These are phyloP conservation scores for Carassius gibelio DNA, from an alignment of 2,113 vertebrate species.

Conservation along the genomic window DNA sequence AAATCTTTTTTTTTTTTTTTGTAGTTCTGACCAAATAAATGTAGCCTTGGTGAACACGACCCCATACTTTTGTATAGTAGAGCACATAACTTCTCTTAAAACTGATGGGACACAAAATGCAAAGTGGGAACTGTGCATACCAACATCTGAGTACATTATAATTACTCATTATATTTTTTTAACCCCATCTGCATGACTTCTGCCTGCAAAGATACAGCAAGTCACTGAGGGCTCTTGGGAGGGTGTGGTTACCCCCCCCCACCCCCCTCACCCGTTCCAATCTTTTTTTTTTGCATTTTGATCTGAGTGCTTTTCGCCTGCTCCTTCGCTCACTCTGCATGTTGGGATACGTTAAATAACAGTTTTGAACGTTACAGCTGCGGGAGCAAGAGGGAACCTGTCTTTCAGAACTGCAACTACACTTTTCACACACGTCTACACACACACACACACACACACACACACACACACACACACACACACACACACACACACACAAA, in stretches of 20 bases:
- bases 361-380: conserved; percentile 62
- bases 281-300: conserved; percentile 49
- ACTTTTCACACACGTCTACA: conserved; percentile 13
- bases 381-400: conserved; percentile 77
- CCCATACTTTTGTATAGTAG: neutral
- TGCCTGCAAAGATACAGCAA: neutral
- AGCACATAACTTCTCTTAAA: neutral
- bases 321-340: conserved; percentile 59
- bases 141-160: neutral
- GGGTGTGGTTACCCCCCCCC: conserved; percentile 31
- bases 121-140: neutral
- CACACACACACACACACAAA: conserved; percentile 6
- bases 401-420: conserved; percentile 48
- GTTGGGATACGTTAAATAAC: conserved; percentile 73
- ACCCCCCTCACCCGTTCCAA: neutral
- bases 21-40: neutral
- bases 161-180: neutral
- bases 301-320: conserved; percentile 52
- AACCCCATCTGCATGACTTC: neutral
- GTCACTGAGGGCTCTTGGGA: conserved; percentile 2
- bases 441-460: conserved; percentile 1
- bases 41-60: neutral
- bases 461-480: neutral
- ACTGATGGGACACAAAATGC: neutral
- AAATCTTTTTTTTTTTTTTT: neutral